phyloP scores from a whole-genome alignment of 2,113 vertebrate genomes.

The Spea multiplicata region DNA sequence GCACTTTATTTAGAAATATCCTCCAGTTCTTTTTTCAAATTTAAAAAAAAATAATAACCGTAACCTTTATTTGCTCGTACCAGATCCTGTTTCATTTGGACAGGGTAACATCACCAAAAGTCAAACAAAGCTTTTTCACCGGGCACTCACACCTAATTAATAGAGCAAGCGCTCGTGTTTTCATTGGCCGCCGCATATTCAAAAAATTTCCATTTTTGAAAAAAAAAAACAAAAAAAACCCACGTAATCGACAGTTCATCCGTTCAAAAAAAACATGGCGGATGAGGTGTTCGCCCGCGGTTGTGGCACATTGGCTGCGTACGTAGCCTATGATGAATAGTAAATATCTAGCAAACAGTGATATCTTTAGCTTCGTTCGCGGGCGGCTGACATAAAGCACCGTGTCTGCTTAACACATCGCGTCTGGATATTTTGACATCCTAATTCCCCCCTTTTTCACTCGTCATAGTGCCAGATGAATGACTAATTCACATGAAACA shows the following conservation, averaged over 20 bases:
- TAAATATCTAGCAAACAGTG: not conserved
- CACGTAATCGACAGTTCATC: not conserved
- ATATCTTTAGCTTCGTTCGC: not conserved
- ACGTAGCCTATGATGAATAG: not conserved
- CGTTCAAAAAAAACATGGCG: not conserved
- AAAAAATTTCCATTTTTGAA: not conserved
- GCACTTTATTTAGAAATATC: too few relatives aligned
- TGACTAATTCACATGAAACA: slow-evolving; percentile 14
- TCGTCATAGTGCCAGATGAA: not conserved
- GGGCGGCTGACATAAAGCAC: not conserved
- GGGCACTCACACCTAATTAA: slow-evolving; percentile 8
- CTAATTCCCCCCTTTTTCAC: not conserved
- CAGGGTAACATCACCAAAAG: not conserved
- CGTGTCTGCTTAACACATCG: slow-evolving; percentile 1
- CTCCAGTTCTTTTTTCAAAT: too few relatives aligned
- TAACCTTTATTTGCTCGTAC: too few relatives aligned
- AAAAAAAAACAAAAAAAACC: not conserved
- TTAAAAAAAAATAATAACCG: too few relatives aligned
- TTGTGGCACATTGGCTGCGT: not conserved
- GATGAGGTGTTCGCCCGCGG: not conserved
- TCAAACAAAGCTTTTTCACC: not conserved
- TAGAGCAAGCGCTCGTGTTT: not conserved
- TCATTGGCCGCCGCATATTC: not conserved
- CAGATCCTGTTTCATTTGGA: too few relatives aligned
- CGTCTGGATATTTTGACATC: slow-evolving; percentile 6